Percentiles rank a stretch among this genome's conserved stretches.
Conservation (phyloP, 2,113 vertebrate species). For the Oophaga pumilio region DNA sequence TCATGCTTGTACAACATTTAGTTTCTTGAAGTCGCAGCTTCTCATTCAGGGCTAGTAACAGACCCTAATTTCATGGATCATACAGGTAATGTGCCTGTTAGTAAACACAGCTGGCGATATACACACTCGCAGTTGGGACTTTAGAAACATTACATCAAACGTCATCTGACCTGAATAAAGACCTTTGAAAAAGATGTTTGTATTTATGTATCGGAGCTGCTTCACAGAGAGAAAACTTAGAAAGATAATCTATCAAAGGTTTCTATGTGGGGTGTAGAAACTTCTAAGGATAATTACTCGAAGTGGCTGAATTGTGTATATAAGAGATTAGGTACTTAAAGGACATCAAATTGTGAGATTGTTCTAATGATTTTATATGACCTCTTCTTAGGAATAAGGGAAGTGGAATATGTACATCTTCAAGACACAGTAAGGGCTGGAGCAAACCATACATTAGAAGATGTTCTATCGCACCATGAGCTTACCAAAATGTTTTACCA, state of each 20-base stretch:
- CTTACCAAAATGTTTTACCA: too few relatives aligned
- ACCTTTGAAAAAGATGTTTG: conserved; percentile 27
- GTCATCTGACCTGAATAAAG: conserved; percentile 33
- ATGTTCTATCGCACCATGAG: neutral
- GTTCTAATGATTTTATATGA: neutral
- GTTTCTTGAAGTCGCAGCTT: neutral
- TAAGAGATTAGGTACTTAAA: neutral
- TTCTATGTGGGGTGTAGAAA: conserved; percentile 14
- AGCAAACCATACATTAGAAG: neutral
- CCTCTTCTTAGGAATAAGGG: neutral
- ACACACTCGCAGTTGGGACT: conserved; percentile 13
- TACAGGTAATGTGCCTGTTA: conserved; percentile 12
- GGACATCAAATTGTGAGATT: neutral
- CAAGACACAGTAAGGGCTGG: neutral
- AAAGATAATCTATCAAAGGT: conserved; percentile 21
- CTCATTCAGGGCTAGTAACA: neutral
- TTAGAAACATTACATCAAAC: conserved; percentile 33
- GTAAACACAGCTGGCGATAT: conserved; percentile 42
- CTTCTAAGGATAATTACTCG: neutral
- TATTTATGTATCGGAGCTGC: conserved; percentile 9
- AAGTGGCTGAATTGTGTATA: neutral
- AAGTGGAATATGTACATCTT: neutral
- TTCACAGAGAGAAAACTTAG: conserved; percentile 12
- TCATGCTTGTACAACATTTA: neutral
- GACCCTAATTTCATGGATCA: neutral